A percentile compares a stretch with the other conserved stretches of the same genome.
Evolutionary conservation across 2,888 invertebrate genomes (phyloP).

Genomic region (Nemotelus pantherinus): DNA sequence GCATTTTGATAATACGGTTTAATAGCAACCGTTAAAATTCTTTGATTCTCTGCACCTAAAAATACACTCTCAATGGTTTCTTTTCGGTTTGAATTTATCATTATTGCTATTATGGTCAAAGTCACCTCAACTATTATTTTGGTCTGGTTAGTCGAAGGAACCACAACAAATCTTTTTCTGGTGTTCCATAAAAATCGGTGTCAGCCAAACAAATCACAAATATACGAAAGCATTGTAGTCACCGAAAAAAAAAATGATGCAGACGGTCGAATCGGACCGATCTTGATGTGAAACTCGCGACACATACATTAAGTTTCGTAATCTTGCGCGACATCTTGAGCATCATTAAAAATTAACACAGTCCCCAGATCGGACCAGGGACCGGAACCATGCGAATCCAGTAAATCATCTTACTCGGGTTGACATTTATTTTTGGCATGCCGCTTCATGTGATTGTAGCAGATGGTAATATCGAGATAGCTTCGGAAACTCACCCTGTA

Average conservation of each 20-base stretch:
- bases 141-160: neutral
- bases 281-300: slow-evolving; percentile 35
- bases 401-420: slow-evolving; percentile 16
- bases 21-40: slow-evolving; percentile 19
- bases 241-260: slow-evolving; percentile 34
- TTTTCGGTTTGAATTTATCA: neutral
- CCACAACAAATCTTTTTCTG: neutral
- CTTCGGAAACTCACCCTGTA: slow-evolving; percentile 80
- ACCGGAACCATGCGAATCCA: slow-evolving; percentile 27
- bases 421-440: neutral
- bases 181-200: neutral
- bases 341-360: slow-evolving; percentile 44
- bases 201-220: slow-evolving; percentile 11
- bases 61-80: slow-evolving; percentile 19
- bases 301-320: slow-evolving; percentile 39
- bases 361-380: neutral
- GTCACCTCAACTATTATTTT: slow-evolving; percentile 9
- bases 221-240: neutral
- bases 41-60: neutral
- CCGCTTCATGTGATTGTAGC: neutral
- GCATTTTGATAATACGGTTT: neutral
- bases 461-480: neutral
- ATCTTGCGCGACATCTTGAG: slow-evolving; percentile 47
- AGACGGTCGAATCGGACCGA: slow-evolving; percentile 5
- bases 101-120: neutral